phyloP scores from a whole-genome alignment of 2,888 invertebrate species.

The Empis livida region DNA sequence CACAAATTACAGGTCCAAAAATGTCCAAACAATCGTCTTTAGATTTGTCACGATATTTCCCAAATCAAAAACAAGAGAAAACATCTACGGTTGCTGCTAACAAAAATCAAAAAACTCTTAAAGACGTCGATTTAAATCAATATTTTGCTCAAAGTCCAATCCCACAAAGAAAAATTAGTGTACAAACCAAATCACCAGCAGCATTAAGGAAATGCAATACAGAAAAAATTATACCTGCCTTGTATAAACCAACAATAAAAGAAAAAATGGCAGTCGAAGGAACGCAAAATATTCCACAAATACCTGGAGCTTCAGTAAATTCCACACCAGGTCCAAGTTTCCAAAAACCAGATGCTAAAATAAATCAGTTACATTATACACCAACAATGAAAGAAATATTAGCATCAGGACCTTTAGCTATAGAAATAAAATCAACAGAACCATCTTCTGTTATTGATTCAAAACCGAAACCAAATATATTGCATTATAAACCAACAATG shows the following conservation, averaged over 20 bases:
- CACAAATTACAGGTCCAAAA: constrained; percentile 29
- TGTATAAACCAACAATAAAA: neutral
- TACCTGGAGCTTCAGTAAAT: too few relatives aligned
- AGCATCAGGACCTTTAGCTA: neutral
- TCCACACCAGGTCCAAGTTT: too few relatives aligned
- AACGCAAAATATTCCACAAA: neutral
- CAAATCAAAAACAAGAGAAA: constrained; percentile 29
- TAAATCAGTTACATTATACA: neutral
- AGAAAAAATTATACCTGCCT: neutral
- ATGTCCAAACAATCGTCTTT: constrained; percentile 26
- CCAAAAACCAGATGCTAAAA: neutral
- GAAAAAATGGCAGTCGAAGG: constrained; percentile 4
- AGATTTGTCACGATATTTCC: constrained; percentile 34
- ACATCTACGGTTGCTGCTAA: constrained; percentile 21
- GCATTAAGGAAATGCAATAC: neutral
- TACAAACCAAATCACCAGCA: constrained; percentile 17
- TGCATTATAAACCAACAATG: neutral
- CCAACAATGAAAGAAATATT: neutral
- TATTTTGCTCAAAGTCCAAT: constrained; percentile 33
- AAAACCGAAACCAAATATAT: neutral
- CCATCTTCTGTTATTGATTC: too few relatives aligned
- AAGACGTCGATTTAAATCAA: constrained; percentile 33
- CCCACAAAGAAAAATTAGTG: constrained; percentile 24
- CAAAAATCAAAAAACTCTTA: constrained; percentile 33
- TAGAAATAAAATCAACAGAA: constrained; percentile 2